Base-by-base conservation (phyloP, 2,888 invertebrate species). In the Scaptomyza cyrtandrae region DNA sequence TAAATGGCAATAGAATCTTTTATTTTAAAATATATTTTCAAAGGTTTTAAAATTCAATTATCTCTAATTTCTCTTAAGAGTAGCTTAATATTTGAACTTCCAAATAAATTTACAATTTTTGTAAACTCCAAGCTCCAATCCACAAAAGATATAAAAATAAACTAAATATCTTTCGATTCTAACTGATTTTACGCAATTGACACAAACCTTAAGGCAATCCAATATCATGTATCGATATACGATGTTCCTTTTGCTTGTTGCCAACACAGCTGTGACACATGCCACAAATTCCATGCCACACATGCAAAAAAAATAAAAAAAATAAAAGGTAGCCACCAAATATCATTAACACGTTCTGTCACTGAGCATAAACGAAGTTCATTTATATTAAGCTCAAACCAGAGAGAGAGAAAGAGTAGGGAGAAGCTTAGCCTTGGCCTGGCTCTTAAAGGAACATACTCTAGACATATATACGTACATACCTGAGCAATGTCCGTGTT, bases 281-380 rank as follows among this genome's bases (percentile, higher is more conserved):
- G 52, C 41, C 64, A 46, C 52, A 29, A 44, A 31, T 35, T 52
- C 56, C 35, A 35, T 35, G 50, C 35, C 24, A n/a, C 37, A 55
- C 14, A 39, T n/a, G n/a, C 37, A 14, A 3, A 14, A 6, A 37
- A 37, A 4, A 31, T 43, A 29, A 39, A 37, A 37, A 3, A 16
- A 46, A 29, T 7, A 45, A 33, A 6, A 27, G 24, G 3, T 9
- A 14, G 16, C 41, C 16, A 16, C 37, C 33, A 45, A 66, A 71
- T 59, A 59, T 71, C 72, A 74, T 74, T 66, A 66, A 55, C 72
- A 71, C 66, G 37, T 62, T 61, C 9, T 39, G 29, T 29, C 54
- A 52, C 11, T 24, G 35, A 41, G 14, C 56, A 50, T 29, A 49
- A 60, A 52, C 27, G 24, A 19, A 61, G 76, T 60, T 71, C 46